phyloP scores from a whole-genome alignment of 2,888 invertebrate species.

The Phaonia tiefii region DNA sequence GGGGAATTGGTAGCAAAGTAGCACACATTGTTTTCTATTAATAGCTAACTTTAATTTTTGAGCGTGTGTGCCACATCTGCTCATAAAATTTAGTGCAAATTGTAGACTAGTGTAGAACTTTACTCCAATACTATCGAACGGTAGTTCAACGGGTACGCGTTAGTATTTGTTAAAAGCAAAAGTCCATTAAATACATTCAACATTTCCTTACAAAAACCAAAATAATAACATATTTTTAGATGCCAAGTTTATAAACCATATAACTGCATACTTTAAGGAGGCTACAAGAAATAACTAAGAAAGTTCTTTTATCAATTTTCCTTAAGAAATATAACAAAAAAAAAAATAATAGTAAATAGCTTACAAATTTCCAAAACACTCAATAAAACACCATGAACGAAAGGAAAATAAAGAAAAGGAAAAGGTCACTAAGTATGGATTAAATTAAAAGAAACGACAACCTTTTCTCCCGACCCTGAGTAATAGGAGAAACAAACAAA shows the following conservation, averaged over 20 bases:
- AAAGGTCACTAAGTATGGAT: neutral
- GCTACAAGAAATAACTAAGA: neutral
- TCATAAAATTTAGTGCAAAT: too few relatives aligned
- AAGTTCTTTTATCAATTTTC: slow-evolving; percentile 19
- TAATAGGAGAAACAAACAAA: neutral
- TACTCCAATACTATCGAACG: too few relatives aligned
- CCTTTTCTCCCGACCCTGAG: neutral
- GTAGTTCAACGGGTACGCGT: too few relatives aligned
- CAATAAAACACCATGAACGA: too few relatives aligned
- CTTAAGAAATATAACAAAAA: neutral
- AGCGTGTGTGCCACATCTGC: too few relatives aligned
- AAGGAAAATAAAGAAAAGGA: neutral
- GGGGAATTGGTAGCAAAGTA: too few relatives aligned
- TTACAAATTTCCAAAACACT: too few relatives aligned
- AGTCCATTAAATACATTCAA: neutral
- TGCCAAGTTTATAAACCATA: neutral
- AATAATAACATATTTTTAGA: neutral
- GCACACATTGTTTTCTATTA: too few relatives aligned
- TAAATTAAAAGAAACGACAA: neutral
- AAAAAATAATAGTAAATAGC: slow-evolving; percentile 21
- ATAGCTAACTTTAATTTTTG: too few relatives aligned
- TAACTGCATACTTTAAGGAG: neutral
- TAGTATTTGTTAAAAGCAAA: too few relatives aligned
- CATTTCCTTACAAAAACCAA: neutral
- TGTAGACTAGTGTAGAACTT: too few relatives aligned